Conservation (phyloP, 2,888 invertebrate species). For the Bombylius major region DNA sequence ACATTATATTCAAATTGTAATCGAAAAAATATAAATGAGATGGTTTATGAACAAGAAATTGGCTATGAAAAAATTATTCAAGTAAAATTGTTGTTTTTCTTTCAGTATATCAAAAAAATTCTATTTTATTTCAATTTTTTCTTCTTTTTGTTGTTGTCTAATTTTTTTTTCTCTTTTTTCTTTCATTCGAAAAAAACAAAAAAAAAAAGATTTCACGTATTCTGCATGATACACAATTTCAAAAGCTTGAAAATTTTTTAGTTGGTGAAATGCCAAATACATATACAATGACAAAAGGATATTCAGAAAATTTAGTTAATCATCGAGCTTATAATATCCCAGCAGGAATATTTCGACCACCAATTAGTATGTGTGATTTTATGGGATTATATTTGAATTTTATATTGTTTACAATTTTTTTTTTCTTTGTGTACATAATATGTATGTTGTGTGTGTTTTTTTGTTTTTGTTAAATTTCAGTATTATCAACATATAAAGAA, state of each 20-base stretch:
- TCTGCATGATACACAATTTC: constrained; percentile 31
- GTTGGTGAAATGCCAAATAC: constrained; percentile 37
- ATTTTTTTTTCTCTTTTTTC: not conserved
- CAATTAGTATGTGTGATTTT: constrained; percentile 28
- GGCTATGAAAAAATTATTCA: constrained; percentile 38
- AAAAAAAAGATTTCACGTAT: constrained; percentile 29
- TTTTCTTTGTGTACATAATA: too few relatives aligned
- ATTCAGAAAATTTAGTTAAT: constrained; percentile 36
- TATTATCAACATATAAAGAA: constrained; percentile 38
- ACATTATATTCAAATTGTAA: constrained; percentile 38
- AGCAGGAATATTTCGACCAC: constrained; percentile 36
- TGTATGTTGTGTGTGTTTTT: too few relatives aligned
- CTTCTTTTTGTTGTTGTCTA: too few relatives aligned
- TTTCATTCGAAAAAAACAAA: not conserved
- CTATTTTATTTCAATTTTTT: too few relatives aligned
- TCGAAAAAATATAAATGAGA: constrained; percentile 33
- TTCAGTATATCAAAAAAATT: not conserved
- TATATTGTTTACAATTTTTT: not conserved
- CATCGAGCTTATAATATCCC: constrained; percentile 33
- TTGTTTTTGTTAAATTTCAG: constrained; percentile 15
- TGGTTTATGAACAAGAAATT: constrained; percentile 36
- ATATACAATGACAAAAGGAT: constrained; percentile 38
- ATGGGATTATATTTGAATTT: not conserved
- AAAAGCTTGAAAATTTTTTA: constrained; percentile 32
- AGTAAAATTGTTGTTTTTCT: constrained; percentile 18